Evolutionary conservation across 2,888 invertebrate species (phyloP).

Genomic region (Cerastis leucographa): DNA sequence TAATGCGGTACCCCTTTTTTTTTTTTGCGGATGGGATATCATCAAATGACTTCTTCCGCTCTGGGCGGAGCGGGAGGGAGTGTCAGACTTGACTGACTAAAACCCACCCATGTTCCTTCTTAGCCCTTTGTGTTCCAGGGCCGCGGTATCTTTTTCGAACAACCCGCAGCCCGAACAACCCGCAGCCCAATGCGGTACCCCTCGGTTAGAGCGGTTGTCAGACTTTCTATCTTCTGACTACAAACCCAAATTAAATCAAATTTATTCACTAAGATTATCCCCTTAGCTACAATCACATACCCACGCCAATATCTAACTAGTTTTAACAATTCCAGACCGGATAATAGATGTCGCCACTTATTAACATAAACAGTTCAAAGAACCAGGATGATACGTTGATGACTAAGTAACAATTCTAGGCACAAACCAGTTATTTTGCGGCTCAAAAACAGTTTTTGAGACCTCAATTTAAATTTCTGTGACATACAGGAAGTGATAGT

Average conservation of each 20-base stretch:
- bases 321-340: constrained; percentile 26
- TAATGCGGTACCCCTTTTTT: no score
- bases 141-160: no score
- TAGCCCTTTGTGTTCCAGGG: no score
- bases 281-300: background rate
- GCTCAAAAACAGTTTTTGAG: constrained; percentile 25
- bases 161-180: no score
- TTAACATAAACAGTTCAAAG: constrained; percentile 39
- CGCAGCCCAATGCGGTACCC: no score
- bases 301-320: background rate
- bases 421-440: constrained; percentile 32
- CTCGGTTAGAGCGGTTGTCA: no score
- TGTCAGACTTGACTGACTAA: no score
- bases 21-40: no score
- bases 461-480: constrained; percentile 29
- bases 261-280: background rate
- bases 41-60: no score
- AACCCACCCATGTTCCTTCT: no score
- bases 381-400: constrained; percentile 31
- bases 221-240: background rate
- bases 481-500: constrained; percentile 44
- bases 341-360: constrained; percentile 43
- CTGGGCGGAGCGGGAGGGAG: no score
- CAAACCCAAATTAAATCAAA: background rate
- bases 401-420: constrained; percentile 21